phyloP scores from a whole-genome alignment of 2,113 vertebrate genomes.

The Hemibagrus wyckioides region DNA sequence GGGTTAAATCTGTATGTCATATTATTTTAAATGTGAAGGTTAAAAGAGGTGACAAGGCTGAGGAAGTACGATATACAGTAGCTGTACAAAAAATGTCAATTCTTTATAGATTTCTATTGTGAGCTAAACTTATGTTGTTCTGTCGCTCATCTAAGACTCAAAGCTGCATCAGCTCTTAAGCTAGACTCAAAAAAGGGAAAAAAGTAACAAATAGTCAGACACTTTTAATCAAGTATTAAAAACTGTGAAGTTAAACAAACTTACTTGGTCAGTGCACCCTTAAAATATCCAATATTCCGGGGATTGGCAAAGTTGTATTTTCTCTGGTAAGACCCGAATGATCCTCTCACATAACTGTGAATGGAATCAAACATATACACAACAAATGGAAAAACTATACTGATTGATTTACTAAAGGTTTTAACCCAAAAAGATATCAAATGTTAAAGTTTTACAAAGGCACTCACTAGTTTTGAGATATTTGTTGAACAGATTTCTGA shows the following conservation, averaged over 20 bases:
- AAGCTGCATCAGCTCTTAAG: background rate
- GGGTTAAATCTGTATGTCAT: background rate
- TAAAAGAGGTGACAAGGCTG: background rate
- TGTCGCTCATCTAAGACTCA: background rate
- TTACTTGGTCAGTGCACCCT: conserved; percentile 69
- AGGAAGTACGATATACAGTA: background rate
- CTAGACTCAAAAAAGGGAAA: background rate
- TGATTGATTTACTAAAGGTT: background rate
- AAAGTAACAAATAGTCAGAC: background rate
- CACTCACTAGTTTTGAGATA: conserved; percentile 69
- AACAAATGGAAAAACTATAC: background rate
- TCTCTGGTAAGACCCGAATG: conserved; percentile 74
- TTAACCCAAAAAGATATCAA: background rate
- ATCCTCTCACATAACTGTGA: conserved; percentile 69
- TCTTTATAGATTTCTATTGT: background rate
- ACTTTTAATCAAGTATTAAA: background rate
- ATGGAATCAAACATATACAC: conserved; percentile 19
- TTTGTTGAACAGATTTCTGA: conserved; percentile 58
- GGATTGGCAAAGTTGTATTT: conserved; percentile 75
- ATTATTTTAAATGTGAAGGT: background rate
- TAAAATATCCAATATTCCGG: conserved; percentile 70
- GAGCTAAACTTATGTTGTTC: background rate
- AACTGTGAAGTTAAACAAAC: conserved; percentile 35
- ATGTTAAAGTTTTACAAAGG: background rate
- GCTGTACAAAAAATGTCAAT: background rate